Conservation (phyloP, 2,113 vertebrate genomes). For the Brachirus orientalis region DNA sequence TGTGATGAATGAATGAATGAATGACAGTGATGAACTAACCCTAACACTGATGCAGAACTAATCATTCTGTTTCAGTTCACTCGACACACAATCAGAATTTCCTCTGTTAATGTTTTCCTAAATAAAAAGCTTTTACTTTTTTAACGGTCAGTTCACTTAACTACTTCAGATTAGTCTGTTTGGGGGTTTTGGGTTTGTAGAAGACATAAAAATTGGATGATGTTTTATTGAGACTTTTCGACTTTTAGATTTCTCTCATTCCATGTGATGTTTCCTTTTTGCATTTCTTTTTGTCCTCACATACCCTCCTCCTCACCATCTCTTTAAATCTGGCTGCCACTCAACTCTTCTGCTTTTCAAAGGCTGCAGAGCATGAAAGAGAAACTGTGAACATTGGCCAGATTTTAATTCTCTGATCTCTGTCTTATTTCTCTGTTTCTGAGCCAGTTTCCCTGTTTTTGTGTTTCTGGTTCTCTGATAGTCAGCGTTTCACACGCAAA, state of each 20-base stretch:
- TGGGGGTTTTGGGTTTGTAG: neutral
- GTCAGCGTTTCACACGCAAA: too few species aligned
- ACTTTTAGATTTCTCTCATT: conserved; percentile 61
- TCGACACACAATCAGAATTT: too few species aligned
- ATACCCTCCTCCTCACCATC: conserved; percentile 21
- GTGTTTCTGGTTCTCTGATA: neutral
- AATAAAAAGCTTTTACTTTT: neutral
- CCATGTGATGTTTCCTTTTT: conserved; percentile 64
- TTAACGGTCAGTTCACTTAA: too few species aligned
- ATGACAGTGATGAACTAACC: too few species aligned
- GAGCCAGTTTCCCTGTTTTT: conserved; percentile 26
- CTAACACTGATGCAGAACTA: too few species aligned
- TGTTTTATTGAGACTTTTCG: conserved; percentile 74
- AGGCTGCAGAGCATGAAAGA: conserved; percentile 71
- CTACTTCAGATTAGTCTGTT: too few species aligned
- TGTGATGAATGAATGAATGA: too few species aligned
- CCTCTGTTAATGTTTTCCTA: too few species aligned
- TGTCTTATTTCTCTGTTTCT: conserved; percentile 43
- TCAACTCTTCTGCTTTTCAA: conserved; percentile 68
- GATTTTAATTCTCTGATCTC: conserved; percentile 67
- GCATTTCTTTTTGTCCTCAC: conserved; percentile 66
- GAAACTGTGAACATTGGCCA: conserved; percentile 59
- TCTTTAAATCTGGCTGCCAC: conserved; percentile 74
- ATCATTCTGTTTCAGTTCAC: too few species aligned
- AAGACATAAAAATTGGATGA: conserved; percentile 39